phyloP scores from a whole-genome alignment of 2,113 vertebrate species.

The rabbit (Oryctolagus cuniculus) region DNA sequence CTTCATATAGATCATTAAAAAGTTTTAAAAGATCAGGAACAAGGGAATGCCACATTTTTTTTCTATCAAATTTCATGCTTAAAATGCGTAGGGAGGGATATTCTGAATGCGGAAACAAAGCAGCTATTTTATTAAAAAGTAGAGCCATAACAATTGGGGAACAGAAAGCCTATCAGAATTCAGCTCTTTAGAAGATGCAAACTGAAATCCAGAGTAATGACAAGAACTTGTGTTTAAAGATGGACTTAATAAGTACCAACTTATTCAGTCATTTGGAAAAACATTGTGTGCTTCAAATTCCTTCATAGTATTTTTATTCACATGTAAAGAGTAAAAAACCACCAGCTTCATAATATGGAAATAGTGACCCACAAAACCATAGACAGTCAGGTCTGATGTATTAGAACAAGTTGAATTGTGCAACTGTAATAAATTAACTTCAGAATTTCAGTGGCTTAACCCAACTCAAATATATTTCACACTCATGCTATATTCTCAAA shows the following conservation, averaged over 20 bases:
- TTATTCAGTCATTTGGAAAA: constrained; percentile 20
- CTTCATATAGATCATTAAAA: background rate
- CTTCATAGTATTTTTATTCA: background rate
- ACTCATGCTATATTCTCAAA: background rate
- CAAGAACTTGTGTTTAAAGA: constrained; percentile 23
- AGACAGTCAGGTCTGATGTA: background rate
- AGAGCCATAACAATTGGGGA: background rate
- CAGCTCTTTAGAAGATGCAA: background rate
- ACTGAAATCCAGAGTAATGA: constrained; percentile 34
- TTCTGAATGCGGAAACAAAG: background rate
- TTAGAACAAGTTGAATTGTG: background rate
- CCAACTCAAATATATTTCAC: background rate
- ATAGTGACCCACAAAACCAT: background rate
- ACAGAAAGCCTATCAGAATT: background rate
- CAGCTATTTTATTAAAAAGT: constrained; percentile 5
- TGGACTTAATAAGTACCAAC: background rate
- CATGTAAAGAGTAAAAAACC: background rate
- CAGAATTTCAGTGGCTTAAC: no score
- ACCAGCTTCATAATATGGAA: background rate
- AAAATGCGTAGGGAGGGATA: background rate
- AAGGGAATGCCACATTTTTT: background rate
- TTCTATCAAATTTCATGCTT: constrained; percentile 16
- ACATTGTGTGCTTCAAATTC: background rate
- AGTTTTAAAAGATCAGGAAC: background rate
- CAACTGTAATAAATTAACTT: background rate